Evolutionary conservation across 2,113 vertebrate genomes (phyloP).

Genomic region (Brevimyrus niger): DNA sequence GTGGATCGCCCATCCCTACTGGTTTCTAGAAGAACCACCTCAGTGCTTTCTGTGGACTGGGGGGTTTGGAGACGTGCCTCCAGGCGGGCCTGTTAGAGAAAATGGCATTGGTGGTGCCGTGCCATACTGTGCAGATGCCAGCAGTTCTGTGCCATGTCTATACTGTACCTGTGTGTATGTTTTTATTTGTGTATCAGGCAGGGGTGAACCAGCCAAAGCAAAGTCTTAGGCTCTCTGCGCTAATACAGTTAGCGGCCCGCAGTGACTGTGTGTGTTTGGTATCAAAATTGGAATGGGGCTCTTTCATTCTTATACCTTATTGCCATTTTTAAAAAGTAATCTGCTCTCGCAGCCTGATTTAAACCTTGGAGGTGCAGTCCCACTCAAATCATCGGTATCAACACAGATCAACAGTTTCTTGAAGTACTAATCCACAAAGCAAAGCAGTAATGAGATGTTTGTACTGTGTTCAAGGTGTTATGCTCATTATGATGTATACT

Average conservation of each 20-base stretch:
- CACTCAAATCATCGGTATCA: neutral
- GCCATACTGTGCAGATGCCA: neutral
- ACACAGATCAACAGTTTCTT: neutral
- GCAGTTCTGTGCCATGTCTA: neutral
- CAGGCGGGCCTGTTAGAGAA: neutral
- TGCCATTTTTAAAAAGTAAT: neutral
- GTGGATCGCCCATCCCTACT: too few species aligned
- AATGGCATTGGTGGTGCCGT: neutral
- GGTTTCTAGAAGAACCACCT: neutral
- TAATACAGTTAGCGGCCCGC: neutral
- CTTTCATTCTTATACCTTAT: neutral
- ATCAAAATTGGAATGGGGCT: neutral
- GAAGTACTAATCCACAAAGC: neutral
- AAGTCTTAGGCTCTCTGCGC: neutral
- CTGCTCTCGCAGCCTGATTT: neutral
- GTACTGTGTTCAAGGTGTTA: neutral
- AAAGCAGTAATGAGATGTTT: neutral
- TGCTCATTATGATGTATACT: neutral
- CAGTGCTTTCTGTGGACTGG: neutral
- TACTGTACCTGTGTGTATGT: slow-evolving; percentile 1
- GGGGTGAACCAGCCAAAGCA: neutral
- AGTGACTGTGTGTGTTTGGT: neutral
- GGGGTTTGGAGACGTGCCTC: neutral
- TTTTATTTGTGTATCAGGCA: neutral
- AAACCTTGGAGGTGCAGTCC: neutral